These are phyloP conservation scores for Epiperipatus broadwayi DNA, from an alignment of 2,888 invertebrate genomes.

Conservation along the genomic window DNA sequence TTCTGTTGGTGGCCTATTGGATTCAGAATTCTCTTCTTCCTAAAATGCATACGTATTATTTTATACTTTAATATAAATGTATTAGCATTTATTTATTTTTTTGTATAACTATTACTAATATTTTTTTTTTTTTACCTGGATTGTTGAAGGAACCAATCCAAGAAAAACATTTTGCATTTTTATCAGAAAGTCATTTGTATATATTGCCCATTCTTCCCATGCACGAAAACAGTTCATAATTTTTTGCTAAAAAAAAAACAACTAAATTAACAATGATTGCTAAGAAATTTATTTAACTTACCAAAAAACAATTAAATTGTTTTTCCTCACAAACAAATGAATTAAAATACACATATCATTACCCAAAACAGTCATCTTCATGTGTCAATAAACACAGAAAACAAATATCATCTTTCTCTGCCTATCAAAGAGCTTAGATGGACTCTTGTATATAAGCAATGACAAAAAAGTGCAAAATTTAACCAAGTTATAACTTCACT, in stretches of 20 bases:
- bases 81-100: slow-evolving; percentile 10
- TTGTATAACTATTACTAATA: not conserved
- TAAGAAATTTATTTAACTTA: not conserved
- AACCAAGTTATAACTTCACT: too few species aligned
- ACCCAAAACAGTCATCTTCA: too few species aligned
- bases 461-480: too few species aligned
- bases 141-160: slow-evolving; percentile 38
- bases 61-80: slow-evolving; percentile 32
- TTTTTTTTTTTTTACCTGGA: slow-evolving; percentile 14
- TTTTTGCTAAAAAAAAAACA: slow-evolving; percentile 33
- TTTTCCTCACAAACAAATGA: too few species aligned
- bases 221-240: slow-evolving; percentile 75
- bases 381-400: too few species aligned
- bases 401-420: too few species aligned
- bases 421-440: too few species aligned
- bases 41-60: slow-evolving; percentile 33
- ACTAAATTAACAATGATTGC: not conserved
- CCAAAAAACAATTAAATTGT: not conserved
- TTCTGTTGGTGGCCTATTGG: slow-evolving; percentile 9
- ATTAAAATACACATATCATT: too few species aligned
- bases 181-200: slow-evolving; percentile 74
- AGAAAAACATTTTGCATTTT: slow-evolving; percentile 73
- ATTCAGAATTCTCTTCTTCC: slow-evolving; percentile 4
- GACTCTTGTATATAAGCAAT: too few species aligned
- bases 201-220: slow-evolving; percentile 95